phyloP scores from a whole-genome alignment of 2,888 invertebrate species.

The Pollenia amentaria region DNA sequence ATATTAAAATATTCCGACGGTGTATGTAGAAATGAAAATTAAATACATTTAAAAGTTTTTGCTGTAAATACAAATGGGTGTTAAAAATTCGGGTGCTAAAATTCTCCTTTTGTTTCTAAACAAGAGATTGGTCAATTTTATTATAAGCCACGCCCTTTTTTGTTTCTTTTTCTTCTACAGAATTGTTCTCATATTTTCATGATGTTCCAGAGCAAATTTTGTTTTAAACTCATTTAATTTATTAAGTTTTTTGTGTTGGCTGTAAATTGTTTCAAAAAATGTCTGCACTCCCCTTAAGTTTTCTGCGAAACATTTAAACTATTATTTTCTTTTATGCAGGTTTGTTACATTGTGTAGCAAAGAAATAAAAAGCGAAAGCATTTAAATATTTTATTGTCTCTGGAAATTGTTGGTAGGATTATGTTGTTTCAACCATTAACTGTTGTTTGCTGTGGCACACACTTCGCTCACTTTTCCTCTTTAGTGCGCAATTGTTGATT shows the following conservation, averaged over 20 bases:
- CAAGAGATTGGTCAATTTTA: slow-evolving; percentile 64
- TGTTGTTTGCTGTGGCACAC: slow-evolving; percentile 16
- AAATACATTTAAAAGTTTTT: slow-evolving; percentile 12
- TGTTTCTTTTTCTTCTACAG: neutral
- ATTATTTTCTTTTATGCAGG: neutral
- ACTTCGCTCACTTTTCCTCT: slow-evolving; percentile 42
- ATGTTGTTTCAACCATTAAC: slow-evolving; percentile 39
- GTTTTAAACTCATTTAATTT: slow-evolving; percentile 72
- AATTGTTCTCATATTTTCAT: slow-evolving; percentile 47
- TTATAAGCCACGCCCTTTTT: slow-evolving; percentile 56
- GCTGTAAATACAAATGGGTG: slow-evolving; percentile 51
- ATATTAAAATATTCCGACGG: slow-evolving; percentile 42
- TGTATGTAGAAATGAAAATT: slow-evolving; percentile 23
- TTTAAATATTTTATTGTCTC: slow-evolving; percentile 80
- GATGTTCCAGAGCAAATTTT: slow-evolving; percentile 27
- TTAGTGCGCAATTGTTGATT: slow-evolving; percentile 73
- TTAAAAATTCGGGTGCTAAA: slow-evolving; percentile 30
- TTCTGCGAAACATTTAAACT: neutral
- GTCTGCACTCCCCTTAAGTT: slow-evolving; percentile 67
- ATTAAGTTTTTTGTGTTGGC: slow-evolving; percentile 78
- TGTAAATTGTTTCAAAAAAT: slow-evolving; percentile 81
- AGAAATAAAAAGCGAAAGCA: slow-evolving; percentile 80
- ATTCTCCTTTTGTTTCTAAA: slow-evolving; percentile 64
- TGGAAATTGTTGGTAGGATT: slow-evolving; percentile 44
- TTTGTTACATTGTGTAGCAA: slow-evolving; percentile 14